phyloP scores from a whole-genome alignment of 2,797 vertebrate species.

The Anas flavirostris region DNA sequence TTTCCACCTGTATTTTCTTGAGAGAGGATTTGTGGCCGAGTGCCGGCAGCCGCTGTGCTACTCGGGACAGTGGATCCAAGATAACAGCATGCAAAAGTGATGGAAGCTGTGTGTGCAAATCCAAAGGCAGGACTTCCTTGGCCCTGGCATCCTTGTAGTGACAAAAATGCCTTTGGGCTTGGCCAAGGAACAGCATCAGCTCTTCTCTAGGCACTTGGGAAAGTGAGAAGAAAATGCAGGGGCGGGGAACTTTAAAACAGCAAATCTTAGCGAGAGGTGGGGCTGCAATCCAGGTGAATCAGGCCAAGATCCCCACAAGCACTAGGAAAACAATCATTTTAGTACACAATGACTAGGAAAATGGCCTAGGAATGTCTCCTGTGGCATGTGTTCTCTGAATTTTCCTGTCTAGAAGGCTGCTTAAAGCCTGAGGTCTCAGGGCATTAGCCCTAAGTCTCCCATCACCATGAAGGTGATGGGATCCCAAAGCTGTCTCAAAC shows the following conservation, averaged over 20 bases:
- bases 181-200: neutral
- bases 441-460: neutral
- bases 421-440: neutral
- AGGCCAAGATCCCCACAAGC: neutral
- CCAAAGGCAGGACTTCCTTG: neutral
- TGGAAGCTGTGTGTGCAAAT: neutral
- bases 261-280: neutral
- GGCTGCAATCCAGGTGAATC: neutral
- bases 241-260: neutral
- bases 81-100: constrained; percentile 21
- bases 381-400: neutral
- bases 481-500: neutral
- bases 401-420: neutral
- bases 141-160: neutral
- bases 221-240: neutral
- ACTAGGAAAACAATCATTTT: neutral
- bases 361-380: neutral
- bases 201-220: neutral
- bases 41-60: neutral
- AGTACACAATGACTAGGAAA: neutral
- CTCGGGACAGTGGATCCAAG: neutral
- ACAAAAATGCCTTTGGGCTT: neutral
- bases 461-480: neutral
- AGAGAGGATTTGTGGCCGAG: neutral
- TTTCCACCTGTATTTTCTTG: constrained; percentile 37